Percentiles rank a stretch among this genome's conserved stretches.
phyloP scores from a whole-genome alignment of 2,888 invertebrate species.

The Callosobruchus maculatus region DNA sequence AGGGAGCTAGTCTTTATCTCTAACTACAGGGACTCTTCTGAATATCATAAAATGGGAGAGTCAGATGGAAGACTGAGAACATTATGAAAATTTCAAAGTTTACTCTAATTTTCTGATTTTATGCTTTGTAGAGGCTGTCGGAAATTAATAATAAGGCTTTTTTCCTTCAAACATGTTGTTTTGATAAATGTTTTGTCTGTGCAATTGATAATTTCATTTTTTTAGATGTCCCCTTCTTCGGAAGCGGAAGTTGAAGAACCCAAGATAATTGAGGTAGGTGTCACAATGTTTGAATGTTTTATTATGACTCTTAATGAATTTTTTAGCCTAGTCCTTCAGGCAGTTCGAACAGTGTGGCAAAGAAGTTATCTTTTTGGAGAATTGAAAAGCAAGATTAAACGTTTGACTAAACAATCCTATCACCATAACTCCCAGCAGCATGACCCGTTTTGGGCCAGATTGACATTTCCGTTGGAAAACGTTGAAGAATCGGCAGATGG shows the following conservation, averaged over 20 bases:
- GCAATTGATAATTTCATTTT: not conserved
- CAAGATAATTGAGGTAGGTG: not conserved
- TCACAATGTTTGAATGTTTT: not conserved
- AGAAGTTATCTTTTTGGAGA: not conserved
- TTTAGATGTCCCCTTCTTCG: not conserved
- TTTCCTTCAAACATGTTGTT: too few relatives aligned
- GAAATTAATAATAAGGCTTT: too few relatives aligned
- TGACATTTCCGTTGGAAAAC: not conserved
- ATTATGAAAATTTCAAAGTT: too few relatives aligned
- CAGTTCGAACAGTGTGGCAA: not conserved
- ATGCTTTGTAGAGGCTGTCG: too few relatives aligned
- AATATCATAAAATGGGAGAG: too few relatives aligned
- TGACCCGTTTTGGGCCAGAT: not conserved
- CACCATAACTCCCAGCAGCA: too few relatives aligned
- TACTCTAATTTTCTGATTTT: too few relatives aligned
- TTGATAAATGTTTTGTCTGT: too few relatives aligned
- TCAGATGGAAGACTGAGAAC: too few relatives aligned
- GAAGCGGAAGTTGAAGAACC: not conserved
- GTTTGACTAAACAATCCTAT: not conserved
- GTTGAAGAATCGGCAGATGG: not conserved
- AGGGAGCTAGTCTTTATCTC: too few relatives aligned
- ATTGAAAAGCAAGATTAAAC: not conserved
- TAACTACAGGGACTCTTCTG: too few relatives aligned
- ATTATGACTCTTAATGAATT: not conserved
- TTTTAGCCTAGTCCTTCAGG: not conserved